Base-by-base conservation (phyloP, 2,888 invertebrate genomes). In the Cabera pusaria region DNA sequence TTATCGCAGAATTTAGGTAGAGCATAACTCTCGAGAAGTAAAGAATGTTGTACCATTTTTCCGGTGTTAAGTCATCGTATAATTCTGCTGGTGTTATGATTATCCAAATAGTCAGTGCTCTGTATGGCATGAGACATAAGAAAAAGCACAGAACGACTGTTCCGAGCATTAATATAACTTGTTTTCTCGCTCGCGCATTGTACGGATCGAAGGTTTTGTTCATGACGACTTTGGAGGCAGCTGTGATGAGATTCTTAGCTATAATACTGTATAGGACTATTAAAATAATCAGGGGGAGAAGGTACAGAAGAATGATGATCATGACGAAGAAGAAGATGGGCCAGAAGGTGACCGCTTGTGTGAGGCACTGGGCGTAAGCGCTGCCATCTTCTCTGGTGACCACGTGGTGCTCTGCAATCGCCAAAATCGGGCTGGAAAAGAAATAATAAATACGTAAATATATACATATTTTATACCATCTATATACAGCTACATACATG, bases 131-230 rank as follows among this genome's bases (percentile, higher is more conserved):
- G 25, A 97, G 85, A 67, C 97, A 97, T 16, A 97, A 75, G 79
- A 97, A 97, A 73, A 97, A 97, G 60, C 96, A 94, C 32, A 96
- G 73, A 2, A 97, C 96, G 7, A 97, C 96, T 0, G 96, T 95
- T 23, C 95, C 94, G 40, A 97, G 86, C 96, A 97, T 96, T 37
- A 96, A 74, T 19, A 96, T 96, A 8, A 96, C 96, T 87, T 97
- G 96, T 58, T 92, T 92, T 53, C 95, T 90, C 0, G 95, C 95
- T 63, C 94, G 90, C 3, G 91, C 85, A 44, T 93, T 93, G 64
- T 93, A 93, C 25, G 92, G 93, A 46, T 94, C 93, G 36, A 93
- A 91, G 48, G 93, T 93, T 71, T 94, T 94, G 53, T 93, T 93
- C 75, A 93, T 90, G 18, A 93, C 92, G 29, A 93, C 89, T 62